Conservation (phyloP, 2,888 invertebrate species). For the Macrosiphum euphorbiae region DNA sequence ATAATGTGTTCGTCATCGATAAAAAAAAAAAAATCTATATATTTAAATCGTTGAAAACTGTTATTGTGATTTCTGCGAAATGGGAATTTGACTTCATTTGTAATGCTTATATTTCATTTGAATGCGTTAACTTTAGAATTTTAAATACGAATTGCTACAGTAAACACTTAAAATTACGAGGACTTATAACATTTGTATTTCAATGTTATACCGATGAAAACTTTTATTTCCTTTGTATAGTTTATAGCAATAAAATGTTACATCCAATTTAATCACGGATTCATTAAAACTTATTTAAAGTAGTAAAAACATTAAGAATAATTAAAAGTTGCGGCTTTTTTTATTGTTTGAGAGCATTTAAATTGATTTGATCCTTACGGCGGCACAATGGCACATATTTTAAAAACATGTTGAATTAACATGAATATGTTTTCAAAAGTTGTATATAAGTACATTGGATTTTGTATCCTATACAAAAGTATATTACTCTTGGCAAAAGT, state of each 20-base stretch:
- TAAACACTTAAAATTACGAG: constrained; percentile 20
- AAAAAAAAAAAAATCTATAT: neutral
- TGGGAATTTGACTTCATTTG: neutral
- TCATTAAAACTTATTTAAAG: constrained; percentile 12
- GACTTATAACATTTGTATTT: neutral
- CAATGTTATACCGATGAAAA: neutral
- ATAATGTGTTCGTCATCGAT: neutral
- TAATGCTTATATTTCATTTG: neutral
- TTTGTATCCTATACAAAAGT: neutral
- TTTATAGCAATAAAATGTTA: neutral
- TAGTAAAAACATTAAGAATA: constrained; percentile 15
- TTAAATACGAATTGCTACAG: neutral
- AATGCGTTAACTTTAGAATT: neutral
- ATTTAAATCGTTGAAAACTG: neutral
- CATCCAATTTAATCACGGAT: neutral
- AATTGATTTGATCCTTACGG: neutral
- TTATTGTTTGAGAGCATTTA: neutral
- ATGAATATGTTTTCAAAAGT: neutral
- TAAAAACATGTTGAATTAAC: neutral
- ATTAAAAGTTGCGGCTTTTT: neutral
- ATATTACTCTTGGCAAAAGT: neutral
- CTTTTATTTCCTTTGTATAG: constrained; percentile 28
- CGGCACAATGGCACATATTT: neutral
- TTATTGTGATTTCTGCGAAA: neutral
- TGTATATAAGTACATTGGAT: neutral